Evolutionary conservation across 2,888 invertebrate species (phyloP), one percentile per base, ranked within the genome.

Genomic region (Lasioglossum vierecki): DNA sequence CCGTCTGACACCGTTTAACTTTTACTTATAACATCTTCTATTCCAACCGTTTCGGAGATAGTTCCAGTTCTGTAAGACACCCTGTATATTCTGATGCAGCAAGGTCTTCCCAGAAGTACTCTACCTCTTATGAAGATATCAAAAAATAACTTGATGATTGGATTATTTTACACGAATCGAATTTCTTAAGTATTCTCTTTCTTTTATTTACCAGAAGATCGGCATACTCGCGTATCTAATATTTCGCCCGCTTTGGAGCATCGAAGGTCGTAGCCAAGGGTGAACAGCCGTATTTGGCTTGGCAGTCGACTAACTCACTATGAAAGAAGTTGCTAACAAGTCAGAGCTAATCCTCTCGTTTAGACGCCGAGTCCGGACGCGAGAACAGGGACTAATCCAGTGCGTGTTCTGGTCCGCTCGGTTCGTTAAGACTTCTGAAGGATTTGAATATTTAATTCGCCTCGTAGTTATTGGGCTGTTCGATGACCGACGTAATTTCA

Each of bases 271-370:
- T 88, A 83, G 63, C 79, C 77, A 53, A 89, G 90, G 92, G 92
- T 91, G 91, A 92, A 91, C 83, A 90, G 92, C 92, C 93, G 91
- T 93, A 92, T 93, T 93, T 92, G 92, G 91, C 86, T 84, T 81
- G 88, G 79, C 84, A 75, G 82, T 76, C 15, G 60, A 26, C 60
- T 53, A 84, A 53, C 76, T 79, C 84, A 73, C 53, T 53, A 82
- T 85, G 83, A 90, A 72, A 83, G 70, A n/a, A 85, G 74, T 35
- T n/a, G 66, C 75, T 77, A 82, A 80, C 87, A 63, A 84, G 78
- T 73, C 78, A 63, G 41, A 81, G 71, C 57, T 66, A 79, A 75
- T 76, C 60, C 72, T 15, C 41, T 71, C 39, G 44, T 44, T 49
- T 49, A 57, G 60, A 39, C 15, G 70, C 9, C n/a, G 49, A 30